phyloP scores from a whole-genome alignment of 2,888 invertebrate species.

The Eupithecia dodoneata region DNA sequence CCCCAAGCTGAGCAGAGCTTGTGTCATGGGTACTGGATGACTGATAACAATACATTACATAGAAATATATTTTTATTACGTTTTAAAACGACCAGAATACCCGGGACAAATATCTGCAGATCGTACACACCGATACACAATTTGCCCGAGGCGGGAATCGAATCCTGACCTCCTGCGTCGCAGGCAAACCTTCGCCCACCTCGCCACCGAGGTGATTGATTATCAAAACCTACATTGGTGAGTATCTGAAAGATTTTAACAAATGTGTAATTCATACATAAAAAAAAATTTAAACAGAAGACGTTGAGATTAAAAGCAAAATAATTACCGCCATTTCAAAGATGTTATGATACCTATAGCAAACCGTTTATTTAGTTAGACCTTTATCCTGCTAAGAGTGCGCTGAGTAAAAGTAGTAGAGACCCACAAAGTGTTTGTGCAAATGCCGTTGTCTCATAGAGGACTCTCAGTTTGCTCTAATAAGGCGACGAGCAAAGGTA shows the following conservation, averaged over 20 bases:
- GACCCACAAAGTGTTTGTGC: slow-evolving; percentile 51
- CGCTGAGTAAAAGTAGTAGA: slow-evolving; percentile 45
- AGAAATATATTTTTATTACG: too few relatives aligned
- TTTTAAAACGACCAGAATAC: too few relatives aligned
- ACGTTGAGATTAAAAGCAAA: not conserved
- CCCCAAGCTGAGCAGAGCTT: too few relatives aligned
- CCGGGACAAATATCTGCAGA: too few relatives aligned
- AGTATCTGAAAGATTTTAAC: not conserved
- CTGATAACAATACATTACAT: too few relatives aligned
- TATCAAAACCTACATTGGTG: not conserved
- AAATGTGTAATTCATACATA: not conserved
- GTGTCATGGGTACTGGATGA: too few relatives aligned
- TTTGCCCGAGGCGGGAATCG: too few relatives aligned
- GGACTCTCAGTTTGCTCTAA: slow-evolving; percentile 52
- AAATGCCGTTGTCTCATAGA: slow-evolving; percentile 55
- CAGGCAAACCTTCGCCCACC: too few relatives aligned
- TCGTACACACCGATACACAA: too few relatives aligned
- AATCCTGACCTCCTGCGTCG: too few relatives aligned
- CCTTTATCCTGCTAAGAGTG: slow-evolving; percentile 33
- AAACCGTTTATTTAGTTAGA: slow-evolving; percentile 18
- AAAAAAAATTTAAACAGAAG: not conserved
- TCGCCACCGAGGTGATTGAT: too few relatives aligned
- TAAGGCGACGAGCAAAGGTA: slow-evolving; percentile 53
- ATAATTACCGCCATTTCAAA: not conserved
- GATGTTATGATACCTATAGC: not conserved